Conservation (phyloP, 2,888 invertebrate species). For the Rhimphoctona megacephalus region DNA sequence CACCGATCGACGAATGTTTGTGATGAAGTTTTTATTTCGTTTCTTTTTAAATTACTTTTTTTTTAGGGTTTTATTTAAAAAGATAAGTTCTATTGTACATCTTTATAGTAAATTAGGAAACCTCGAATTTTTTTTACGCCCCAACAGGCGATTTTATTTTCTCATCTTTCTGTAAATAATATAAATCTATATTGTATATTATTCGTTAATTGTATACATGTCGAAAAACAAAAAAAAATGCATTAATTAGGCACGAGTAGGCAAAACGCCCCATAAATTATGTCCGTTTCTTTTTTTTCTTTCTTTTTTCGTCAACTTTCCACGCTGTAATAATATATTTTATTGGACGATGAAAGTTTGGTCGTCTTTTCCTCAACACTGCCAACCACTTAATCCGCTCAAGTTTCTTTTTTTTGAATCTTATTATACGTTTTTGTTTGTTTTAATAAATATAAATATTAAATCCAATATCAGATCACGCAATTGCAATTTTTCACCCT, state of each 20-base stretch:
- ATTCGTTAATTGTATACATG: constrained; percentile 60
- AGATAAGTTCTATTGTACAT: constrained; percentile 46
- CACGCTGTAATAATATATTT: constrained; percentile 17
- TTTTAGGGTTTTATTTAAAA: constrained; percentile 2
- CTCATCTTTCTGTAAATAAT: constrained; percentile 53
- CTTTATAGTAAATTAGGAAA: constrained; percentile 10
- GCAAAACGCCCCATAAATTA: constrained; percentile 39
- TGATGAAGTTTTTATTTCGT: constrained; percentile 44
- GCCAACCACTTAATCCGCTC: background rate
- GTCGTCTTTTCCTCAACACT: background rate
- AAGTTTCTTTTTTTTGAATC: background rate
- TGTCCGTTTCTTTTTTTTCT: background rate
- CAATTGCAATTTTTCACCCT: background rate
- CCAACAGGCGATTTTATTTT: constrained; percentile 33
- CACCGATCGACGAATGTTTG: constrained; percentile 56
- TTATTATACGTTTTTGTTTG: background rate
- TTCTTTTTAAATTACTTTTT: constrained; percentile 1
- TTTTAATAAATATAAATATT: constrained; percentile 23
- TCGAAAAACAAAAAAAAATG: constrained; percentile 52
- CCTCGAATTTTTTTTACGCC: background rate
- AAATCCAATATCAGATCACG: constrained; percentile 12
- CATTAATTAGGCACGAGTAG: constrained; percentile 65
- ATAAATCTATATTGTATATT: constrained; percentile 59
- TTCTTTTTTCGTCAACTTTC: background rate
- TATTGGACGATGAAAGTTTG: background rate